Base-by-base conservation (phyloP, 2,888 invertebrate species). In the Pristionchus fissidentatus region DNA sequence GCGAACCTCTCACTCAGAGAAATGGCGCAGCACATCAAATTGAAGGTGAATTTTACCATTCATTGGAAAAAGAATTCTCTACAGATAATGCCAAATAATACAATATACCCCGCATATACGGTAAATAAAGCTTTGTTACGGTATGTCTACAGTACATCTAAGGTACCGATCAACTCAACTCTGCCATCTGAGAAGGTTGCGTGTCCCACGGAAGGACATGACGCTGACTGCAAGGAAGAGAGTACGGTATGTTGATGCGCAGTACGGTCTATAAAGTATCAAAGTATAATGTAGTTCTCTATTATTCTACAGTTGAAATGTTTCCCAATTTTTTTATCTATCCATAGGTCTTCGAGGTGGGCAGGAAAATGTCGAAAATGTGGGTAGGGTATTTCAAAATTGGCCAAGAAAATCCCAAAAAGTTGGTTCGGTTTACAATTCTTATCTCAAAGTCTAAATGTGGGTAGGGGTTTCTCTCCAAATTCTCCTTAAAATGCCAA, bases 211-310 rank as follows among this genome's bases (percentile, higher is more conserved):
- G 82, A 77, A 7, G 89, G 89, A 8, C 84, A 81, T 26, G 89
- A 89, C 79, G 85, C 87, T 15, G 89, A 89, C 66, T 88, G 88
- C 70, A 88, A 84, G 13, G 79, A 82, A 5, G 49, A 73, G 3
- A 88, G 85, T 70, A 89, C 89, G 57, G 89, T 89, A 29, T 13
- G 78, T 60, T 29, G 38, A 62, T 10, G 26, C 8, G 62, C n/a
- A n/a, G n/a, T 22, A 26, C 29, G 29, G 29, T 62, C 8, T 10
- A 29, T 22, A 26, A 10, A 19, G 62, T 15, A 62, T 62, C 29
- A 62, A 22, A 13, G 52, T 52, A 52, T 15, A 19, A 52, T 52
- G 19, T 52, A 19, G 52, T 52, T 52, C 52, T 52, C 15, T 52
- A 19, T n/a, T n/a, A n/a, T n/a, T n/a, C n/a, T n/a, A n/a, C n/a